Percentiles rank a stretch among this genome's conserved stretches.
phyloP scores from a whole-genome alignment of 2,113 vertebrate species.

The Chaetodon auriga region DNA sequence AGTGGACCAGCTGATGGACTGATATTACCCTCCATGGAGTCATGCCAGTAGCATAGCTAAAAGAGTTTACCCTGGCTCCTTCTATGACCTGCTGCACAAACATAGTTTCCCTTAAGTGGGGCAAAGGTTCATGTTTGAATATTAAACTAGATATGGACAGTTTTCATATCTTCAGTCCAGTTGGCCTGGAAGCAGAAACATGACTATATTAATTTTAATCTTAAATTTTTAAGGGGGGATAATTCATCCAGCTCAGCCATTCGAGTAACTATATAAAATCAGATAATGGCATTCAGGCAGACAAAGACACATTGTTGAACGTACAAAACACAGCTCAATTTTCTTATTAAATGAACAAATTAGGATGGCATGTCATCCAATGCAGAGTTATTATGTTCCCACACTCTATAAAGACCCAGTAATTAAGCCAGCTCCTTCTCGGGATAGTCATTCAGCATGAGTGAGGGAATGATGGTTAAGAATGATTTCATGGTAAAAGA shows the following conservation, averaged over 20 bases:
- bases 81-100: background rate
- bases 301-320: conserved; percentile 44
- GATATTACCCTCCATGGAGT: background rate
- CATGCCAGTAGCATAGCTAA: background rate
- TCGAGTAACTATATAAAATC: conserved; percentile 15
- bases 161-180: background rate
- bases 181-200: background rate
- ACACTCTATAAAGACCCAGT: conserved; percentile 48
- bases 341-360: conserved; percentile 59
- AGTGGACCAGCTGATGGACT: background rate
- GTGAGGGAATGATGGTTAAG: conserved; percentile 33
- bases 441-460: conserved; percentile 49
- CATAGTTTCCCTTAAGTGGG: background rate
- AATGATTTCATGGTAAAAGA: conserved; percentile 22
- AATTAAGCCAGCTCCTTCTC: conserved; percentile 58
- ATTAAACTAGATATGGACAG: background rate
- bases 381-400: conserved; percentile 51
- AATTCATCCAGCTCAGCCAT: conserved; percentile 15
- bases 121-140: background rate
- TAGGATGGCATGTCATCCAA: conserved; percentile 48
- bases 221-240: background rate
- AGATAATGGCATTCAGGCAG: conserved; percentile 36
- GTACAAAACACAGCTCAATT: conserved; percentile 54
- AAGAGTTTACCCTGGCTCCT: background rate
- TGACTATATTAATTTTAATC: background rate